These are phyloP conservation scores for Drosophila melanocephala DNA, from an alignment of 2,888 invertebrate species.

Conservation along the genomic window DNA sequence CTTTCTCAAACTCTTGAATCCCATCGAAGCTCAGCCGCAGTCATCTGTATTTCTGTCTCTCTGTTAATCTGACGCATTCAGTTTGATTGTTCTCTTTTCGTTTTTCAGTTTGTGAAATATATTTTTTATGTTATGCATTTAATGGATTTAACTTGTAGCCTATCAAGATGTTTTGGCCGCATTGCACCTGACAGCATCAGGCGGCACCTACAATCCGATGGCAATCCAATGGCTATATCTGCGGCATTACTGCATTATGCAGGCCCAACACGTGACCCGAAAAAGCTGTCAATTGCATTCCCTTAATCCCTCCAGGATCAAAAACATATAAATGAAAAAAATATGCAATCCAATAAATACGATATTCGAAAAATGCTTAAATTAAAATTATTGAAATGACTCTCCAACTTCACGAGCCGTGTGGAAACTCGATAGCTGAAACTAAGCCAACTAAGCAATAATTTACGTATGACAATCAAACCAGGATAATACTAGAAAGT, in stretches of 20 bases:
- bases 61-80: constrained; percentile 19
- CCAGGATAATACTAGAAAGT: neutral
- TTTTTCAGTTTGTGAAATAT: constrained; percentile 50
- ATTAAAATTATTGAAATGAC: neutral
- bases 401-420: neutral
- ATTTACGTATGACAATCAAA: neutral
- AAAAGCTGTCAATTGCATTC: neutral
- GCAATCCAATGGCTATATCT: constrained; percentile 20
- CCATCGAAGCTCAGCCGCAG: constrained; percentile 40
- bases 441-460: neutral
- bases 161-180: constrained; percentile 39
- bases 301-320: neutral
- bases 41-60: neutral
- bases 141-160: constrained; percentile 75
- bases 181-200: constrained; percentile 15
- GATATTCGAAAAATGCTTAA: neutral
- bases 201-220: constrained; percentile 5
- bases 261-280: neutral
- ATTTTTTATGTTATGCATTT: constrained; percentile 75
- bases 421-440: neutral
- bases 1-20: constrained; percentile 55
- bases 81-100: constrained; percentile 1
- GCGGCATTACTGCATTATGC: constrained; percentile 12
- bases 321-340: no score
- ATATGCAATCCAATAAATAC: neutral